Evolutionary conservation across 2,113 vertebrate species (phyloP).

Genomic region (Desmodus rotundus): DNA sequence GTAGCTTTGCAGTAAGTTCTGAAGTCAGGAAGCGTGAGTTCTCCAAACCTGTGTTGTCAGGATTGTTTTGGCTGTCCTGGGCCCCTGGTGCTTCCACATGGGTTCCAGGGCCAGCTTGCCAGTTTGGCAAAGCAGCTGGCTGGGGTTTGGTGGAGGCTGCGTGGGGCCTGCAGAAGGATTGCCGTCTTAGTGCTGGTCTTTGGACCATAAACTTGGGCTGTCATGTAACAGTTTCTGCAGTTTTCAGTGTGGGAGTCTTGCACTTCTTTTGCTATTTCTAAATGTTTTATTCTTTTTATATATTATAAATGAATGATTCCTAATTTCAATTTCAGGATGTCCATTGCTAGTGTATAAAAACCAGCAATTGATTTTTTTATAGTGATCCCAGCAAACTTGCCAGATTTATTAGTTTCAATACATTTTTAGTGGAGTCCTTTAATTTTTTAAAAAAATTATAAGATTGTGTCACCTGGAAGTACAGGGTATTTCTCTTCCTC

Average conservation of each 20-base stretch:
- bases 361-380: neutral
- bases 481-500: neutral
- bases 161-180: neutral
- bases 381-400: neutral
- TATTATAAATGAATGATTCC: neutral
- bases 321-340: neutral
- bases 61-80: neutral
- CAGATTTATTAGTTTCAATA: neutral
- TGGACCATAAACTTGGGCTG: rapidly evolving
- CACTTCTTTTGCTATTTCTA: neutral
- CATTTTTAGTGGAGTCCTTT: neutral
- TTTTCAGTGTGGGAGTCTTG: neutral
- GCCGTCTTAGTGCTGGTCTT: too few species aligned
- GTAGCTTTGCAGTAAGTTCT: too few species aligned
- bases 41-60: rapidly evolving
- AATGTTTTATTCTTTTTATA: neutral
- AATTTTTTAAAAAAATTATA: neutral
- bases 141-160: neutral
- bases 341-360: neutral
- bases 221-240: neutral
- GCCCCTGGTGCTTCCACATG: neutral
- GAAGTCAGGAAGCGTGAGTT: too few species aligned
- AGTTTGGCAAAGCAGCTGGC: neutral
- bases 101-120: neutral
- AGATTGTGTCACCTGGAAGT: neutral